phyloP scores from a whole-genome alignment of 2,888 invertebrate species.

The Ectobius pallidus region DNA sequence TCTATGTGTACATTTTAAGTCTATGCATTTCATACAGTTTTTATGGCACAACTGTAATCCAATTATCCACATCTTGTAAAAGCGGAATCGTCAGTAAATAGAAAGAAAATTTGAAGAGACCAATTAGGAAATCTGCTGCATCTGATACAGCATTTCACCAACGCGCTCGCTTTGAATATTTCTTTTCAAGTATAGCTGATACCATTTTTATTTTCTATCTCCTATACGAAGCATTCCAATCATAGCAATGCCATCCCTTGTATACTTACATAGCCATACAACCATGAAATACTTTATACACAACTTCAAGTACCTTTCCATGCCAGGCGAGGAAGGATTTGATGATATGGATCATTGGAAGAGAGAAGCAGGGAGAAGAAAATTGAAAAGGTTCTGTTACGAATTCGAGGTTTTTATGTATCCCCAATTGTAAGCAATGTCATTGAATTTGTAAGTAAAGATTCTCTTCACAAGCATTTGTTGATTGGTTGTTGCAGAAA shows the following conservation, averaged over 20 bases:
- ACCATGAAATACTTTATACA: background rate
- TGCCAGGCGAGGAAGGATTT: background rate
- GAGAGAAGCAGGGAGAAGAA: background rate
- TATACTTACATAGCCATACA: background rate
- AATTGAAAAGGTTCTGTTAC: constrained; percentile 15
- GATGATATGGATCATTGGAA: constrained; percentile 22
- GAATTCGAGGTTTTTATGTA: background rate
- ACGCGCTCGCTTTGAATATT: background rate
- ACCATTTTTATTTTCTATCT: background rate
- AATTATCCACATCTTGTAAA: too few species aligned
- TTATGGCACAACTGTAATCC: too few species aligned
- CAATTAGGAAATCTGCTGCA: constrained; percentile 14
- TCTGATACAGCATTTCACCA: background rate
- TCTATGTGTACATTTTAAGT: too few species aligned
- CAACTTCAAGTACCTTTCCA: constrained; percentile 1
- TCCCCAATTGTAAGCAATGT: constrained; percentile 22
- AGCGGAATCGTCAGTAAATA: too few species aligned
- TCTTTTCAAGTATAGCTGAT: constrained; percentile 2
- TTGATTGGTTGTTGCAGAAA: constrained; percentile 20
- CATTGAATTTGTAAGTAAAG: constrained; percentile 26
- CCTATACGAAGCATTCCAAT: background rate
- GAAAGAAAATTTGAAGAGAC: constrained; percentile 16
- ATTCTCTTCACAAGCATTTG: constrained; percentile 5
- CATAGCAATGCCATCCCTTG: background rate
- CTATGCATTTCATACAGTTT: too few species aligned